Base-by-base conservation (phyloP, 2,797 vertebrate genomes). In the Dallia pectoralis region DNA sequence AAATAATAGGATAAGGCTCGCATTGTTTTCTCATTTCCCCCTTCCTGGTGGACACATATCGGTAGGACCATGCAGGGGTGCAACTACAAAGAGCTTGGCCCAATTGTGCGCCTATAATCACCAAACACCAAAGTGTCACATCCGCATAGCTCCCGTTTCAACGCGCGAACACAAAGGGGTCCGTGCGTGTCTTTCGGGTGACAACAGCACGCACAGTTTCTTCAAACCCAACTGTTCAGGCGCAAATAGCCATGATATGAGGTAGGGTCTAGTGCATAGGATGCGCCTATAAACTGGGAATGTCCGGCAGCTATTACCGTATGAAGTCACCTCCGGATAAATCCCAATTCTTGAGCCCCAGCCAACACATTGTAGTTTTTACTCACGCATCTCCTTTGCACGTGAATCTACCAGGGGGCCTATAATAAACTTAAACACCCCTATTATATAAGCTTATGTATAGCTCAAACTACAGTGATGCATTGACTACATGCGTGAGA, bases 81-180 rank as follows among this genome's bases (percentile, higher is more conserved):
- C 72, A 69, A 67, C 74, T 70, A 44, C 14, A 1, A 40, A 29
- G 59, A 4, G 22, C 53, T 44, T 44, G 40, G 40, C 40, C 1
- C 40, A 70, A 73, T 32, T 63, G 27, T 67, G 40, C 56, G 4
- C 36, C 56, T 72, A 67, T 62, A 25, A 44, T 47, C 68, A 65
- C 71, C 77, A 63, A 36, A 68, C 72, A 74, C 61, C 29, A 14
- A 74, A 61, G 72, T 67, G 32, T 48, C 65, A 74, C 72, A 68
- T 47, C 32, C 36, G 47, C 65, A 72, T 72, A 27, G 30, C n/a
- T 67, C 40, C 40, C 4, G n/a, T 44, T 44, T 14, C 25, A 65
- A 67, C 40, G 32, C 30, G 19, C 19, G 22, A 74, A 66, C 72
- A 48, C 77, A 69, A 64, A n/a, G 32, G 73, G 64, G 74, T 69